Base-by-base conservation (phyloP, 2,888 invertebrate genomes). In the Branchellion lobata region DNA sequence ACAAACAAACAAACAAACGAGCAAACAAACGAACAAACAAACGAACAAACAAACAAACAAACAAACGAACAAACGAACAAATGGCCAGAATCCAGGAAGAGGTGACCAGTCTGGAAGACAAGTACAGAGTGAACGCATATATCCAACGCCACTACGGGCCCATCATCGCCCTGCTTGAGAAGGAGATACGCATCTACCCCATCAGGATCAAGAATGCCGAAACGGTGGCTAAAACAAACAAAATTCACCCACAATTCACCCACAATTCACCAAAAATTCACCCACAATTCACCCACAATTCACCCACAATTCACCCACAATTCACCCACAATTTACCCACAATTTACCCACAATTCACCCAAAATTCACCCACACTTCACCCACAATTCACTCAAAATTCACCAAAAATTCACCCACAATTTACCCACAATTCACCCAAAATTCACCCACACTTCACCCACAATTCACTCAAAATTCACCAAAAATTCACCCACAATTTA, bases 121-220 rank as follows among this genome's bases (percentile, higher is more conserved):
- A 34, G 77, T 53, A 29, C 21, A 8, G 40, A 36, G 34, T 53
- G 27, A 61, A 77, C 34, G 3, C 77, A 0, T 65, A 33, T 29
- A 77, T 77, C 0, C 31, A 65, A 21, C 21, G 1, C 21, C 47
- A 53, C 34, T 77, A 77, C 77, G 14, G 1, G 27, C 77, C 77
- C 5, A 77, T 77, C 65, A n/a, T 77, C 33, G 31, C 65, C 1
- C 47, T 77, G 2, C 65, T 77, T 8, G 34, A 77, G n/a, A 34
- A 27, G 27, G 77, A 77, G 24, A 33, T 65, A 0, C 21, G 31
- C 33, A 31, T 51, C 77, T 65, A 33, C 34, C 77, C 77, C 34
- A 61, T 61, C 31, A 57, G 40, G 1, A 65, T 77, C 1, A 77
- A 36, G 1, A 40, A 77, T 77, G 77, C 65, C 24, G 77, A 77